Base-by-base conservation (phyloP, 1,140 invertebrate species). In the Panagrolaimus sp. region DNA sequence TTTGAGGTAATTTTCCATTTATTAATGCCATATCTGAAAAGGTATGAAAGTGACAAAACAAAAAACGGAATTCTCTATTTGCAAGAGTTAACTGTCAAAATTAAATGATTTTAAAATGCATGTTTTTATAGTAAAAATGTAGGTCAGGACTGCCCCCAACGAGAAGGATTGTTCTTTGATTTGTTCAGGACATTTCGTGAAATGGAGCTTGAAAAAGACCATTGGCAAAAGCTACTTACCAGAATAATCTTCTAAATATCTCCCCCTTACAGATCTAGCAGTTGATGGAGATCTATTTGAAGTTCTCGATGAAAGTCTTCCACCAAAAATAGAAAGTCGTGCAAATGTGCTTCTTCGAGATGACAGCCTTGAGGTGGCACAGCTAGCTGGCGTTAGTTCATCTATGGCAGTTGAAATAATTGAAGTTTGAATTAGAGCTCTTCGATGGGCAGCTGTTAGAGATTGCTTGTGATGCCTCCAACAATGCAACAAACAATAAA, bases 381-480 rank as follows among this genome's bases (percentile, higher is more conserved):
- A 57, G 1, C 14, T 11, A 0, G 51, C 20, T 13, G 51, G 51
- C 11, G 27, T 57, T 16, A 57, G 13, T 25, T 57, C 51, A 20
- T 57, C 51, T 20, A 57, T 57, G 51, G 51, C 51, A 57, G 51
- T 57, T 11, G 13, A n/a, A 16, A 57, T 27, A 27, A 57, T 57
- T 9, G 51, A 57, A 13, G 51, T 57, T 20, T 57, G 51, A 20
- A 57, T 27, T 2, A 57, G 20, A 2, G 51, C 51, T 16, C 51
- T 57, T 57, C 51, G 51, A 16, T 57, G 51, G 11, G 51, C 51
- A 1, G 51, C 51, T 4, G 51, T 57, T 20, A 57, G n/a, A 9
- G 51, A 57, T 57, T 57, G 20, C 4, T 57, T 57, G 51, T 57
- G 51, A 57, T 57, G 51, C 27, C n/a, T 20, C 51, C 51, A 57